Percentiles rank a stretch among this genome's conserved stretches.
Conservation (phyloP, 2,113 vertebrate species). For the Clarias batrachus region DNA sequence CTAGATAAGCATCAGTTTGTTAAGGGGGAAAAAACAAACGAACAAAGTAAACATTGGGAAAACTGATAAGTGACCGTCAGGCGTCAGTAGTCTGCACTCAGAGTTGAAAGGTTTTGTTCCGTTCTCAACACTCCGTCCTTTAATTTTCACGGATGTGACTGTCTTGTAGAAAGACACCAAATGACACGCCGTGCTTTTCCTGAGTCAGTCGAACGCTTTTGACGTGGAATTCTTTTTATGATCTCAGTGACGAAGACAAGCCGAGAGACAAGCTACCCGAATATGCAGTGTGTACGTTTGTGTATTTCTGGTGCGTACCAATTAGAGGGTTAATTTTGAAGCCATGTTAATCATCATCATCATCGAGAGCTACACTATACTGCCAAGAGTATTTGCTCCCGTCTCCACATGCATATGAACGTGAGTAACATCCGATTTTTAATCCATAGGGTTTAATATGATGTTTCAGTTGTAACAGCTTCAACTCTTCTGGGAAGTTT, state of each 20-base stretch:
- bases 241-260: not conserved
- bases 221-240: not conserved
- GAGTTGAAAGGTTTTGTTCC: not conserved
- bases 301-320: too few relatives aligned
- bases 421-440: too few relatives aligned
- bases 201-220: not conserved
- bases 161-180: conserved; percentile 6
- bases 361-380: too few relatives aligned
- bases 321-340: too few relatives aligned
- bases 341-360: too few relatives aligned
- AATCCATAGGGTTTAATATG: too few relatives aligned
- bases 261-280: not conserved
- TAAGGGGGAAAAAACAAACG: not conserved
- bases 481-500: too few relatives aligned
- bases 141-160: not conserved
- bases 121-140: not conserved
- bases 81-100: not conserved
- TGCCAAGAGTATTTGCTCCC: too few relatives aligned
- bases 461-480: too few relatives aligned
- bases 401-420: too few relatives aligned
- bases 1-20: not conserved
- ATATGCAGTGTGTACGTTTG: not conserved
- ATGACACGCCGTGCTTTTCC: not conserved
- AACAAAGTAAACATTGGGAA: not conserved
- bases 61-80: not conserved